Conservation (phyloP, 92 coral and sea anemone species). For the Blastomussa wellsi region DNA sequence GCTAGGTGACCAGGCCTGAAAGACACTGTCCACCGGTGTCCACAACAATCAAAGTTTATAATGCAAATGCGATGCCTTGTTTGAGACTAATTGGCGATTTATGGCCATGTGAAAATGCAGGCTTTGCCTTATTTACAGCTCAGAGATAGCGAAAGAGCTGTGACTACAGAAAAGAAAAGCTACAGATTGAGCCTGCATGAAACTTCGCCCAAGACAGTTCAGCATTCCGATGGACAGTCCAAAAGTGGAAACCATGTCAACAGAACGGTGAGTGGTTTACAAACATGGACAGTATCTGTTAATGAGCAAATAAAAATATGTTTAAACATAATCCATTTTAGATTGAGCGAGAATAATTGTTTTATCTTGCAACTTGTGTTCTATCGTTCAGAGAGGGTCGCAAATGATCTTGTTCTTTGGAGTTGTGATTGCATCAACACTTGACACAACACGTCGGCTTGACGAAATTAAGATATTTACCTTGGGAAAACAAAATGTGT, state of each 20-base stretch:
- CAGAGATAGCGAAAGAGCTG: slow-evolving; percentile 43
- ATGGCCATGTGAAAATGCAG: slow-evolving; percentile 50
- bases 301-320: background rate
- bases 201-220: slow-evolving; percentile 13
- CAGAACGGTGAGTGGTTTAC: slow-evolving; percentile 41
- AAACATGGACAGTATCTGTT: slow-evolving; percentile 22
- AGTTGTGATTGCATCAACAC: background rate
- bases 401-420: background rate
- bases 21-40: background rate
- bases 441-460: background rate
- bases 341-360: background rate
- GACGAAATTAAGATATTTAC: background rate
- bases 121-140: slow-evolving; percentile 62
- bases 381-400: background rate
- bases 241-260: slow-evolving; percentile 24
- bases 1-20: slow-evolving; percentile 42
- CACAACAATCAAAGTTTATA: background rate
- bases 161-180: slow-evolving; percentile 51
- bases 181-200: slow-evolving; percentile 64
- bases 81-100: background rate
- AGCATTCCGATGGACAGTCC: slow-evolving; percentile 20
- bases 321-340: background rate
- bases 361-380: too few species aligned
- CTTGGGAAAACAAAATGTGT: background rate
- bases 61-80: slow-evolving; percentile 9